Base-by-base conservation (phyloP, 2,888 invertebrate species). In the Caenorhabditis macrosperma region DNA sequence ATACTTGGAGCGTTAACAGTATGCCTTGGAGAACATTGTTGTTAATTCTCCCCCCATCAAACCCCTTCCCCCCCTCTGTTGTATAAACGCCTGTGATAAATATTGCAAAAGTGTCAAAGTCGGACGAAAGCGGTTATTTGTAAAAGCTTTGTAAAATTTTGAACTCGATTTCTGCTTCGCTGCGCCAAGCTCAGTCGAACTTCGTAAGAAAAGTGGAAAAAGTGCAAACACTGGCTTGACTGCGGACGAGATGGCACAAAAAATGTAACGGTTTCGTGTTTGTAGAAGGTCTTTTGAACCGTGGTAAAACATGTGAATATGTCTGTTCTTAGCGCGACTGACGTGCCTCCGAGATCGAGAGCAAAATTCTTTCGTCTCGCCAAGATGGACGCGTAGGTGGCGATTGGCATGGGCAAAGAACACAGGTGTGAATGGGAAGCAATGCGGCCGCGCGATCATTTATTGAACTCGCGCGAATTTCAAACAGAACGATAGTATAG, bases 1-100 rank as follows among this genome's bases (percentile, higher is more conserved):
- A 68, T 84, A 60, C 57, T 86, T 10, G 83, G 83, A 28, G 77
- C 82, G 0, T 38, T 83, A 2, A 52, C 86, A 9, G 79, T 82
- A 1, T 86, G 75, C 57, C 75, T 82, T 52, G 84, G 83, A 38
- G 81, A 86, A 66, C 61, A 79, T n/a, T 81, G 83, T 59, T 84
- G 84, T 69, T 85, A 79, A 84, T 57, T n/a, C 26, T 28, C 44
- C 10, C 28, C 12, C 20, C 1, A 15, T 26, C 35, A 22, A 57
- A 28, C 59, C 48, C 41, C 50, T 24, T 50, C 38, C 28, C 20
- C n/a, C 44, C 35, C 57, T 38, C 15, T 72, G 28, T 57, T 57
- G 24, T 57, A 33, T 33, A 55, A 5, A 57, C 22, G 33, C 6
- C 48, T 72, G 63, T 72, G 63, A 64, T 72, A 64, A 57, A 69